Evolutionary conservation across 2,113 vertebrate species (phyloP), one percentile per base, ranked within the genome.

Genomic region (Percina caprodes): DNA sequence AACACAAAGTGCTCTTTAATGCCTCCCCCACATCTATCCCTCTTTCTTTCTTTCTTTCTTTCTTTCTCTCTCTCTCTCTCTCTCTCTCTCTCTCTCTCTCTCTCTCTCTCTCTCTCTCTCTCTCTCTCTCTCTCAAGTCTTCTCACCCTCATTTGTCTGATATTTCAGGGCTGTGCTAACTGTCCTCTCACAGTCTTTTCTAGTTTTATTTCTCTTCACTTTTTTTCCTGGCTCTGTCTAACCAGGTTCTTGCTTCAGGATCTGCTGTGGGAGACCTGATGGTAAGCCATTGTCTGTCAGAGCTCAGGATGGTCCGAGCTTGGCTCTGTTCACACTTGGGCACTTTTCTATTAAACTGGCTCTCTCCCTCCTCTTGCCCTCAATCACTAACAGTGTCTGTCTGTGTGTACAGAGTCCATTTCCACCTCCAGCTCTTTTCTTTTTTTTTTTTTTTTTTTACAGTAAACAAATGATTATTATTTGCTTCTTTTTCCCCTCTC

Each of bases 1-100:
- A 96, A 98, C 97, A 96, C 98, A 99, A 97, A 99, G 98, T 96
- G 96, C 96, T 96, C 97, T 99, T 96, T 99, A 97, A 97, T 93
- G 86, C 85, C 65, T 74, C 75, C 80, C 63, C 52, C 26, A 70
- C 63, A 30, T 73, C 71, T 67, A 65, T 69, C 59, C 39, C 39
- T 55, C 52, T 62, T 62, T 78, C 54, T 55, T 49, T 61, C 68
- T 78, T 51, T 55, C 52, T 61, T 65, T 78, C 54, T 55, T 48
- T 61, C 68, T 78, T 51, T 55, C 52, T 61, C 65, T 76, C 54
- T 55, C 52, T 61, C 65, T 78, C 51, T 51, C 49, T 59, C 65
- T 78, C 51, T 55, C 52, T 61, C 68, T 77, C 54, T 54, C 52
- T 61, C 68, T 77, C 54, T 54, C 52, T 61, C 65, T 77, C 49